phyloP scores from a whole-genome alignment of 2,113 vertebrate genomes.

The Neofelis nebulosa region DNA sequence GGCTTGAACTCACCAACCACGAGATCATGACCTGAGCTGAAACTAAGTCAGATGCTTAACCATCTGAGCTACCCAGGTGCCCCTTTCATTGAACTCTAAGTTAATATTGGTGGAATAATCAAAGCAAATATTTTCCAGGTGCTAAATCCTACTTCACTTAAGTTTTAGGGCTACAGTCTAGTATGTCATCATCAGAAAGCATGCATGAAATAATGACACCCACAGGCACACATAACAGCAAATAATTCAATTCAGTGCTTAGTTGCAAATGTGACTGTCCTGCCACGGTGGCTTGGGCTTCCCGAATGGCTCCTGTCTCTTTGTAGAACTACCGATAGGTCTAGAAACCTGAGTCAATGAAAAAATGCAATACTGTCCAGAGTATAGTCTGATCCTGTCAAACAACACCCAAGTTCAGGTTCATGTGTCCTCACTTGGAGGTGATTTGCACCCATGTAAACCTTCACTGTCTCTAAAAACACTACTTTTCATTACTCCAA shows the following conservation, averaged over 20 bases:
- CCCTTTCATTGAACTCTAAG: not conserved
- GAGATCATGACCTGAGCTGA: too few species aligned
- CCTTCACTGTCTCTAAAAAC: not conserved
- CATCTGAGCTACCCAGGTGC: too few species aligned
- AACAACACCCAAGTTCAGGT: rapidly evolving
- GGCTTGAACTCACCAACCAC: too few species aligned
- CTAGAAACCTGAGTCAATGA: not conserved
- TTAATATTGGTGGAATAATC: not conserved
- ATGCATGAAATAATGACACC: not conserved
- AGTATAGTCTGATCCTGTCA: rapidly evolving
- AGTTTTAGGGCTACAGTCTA: not conserved
- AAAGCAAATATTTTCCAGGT: not conserved
- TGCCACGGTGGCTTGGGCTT: not conserved
- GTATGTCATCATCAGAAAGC: not conserved
- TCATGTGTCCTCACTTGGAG: not conserved
- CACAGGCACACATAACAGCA: not conserved
- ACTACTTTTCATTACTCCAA: not conserved
- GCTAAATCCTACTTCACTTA: not conserved
- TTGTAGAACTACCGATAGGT: rapidly evolving
- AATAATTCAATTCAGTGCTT: not conserved
- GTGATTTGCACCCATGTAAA: not conserved
- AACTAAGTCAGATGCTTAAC: too few species aligned
- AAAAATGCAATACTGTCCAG: rapidly evolving
- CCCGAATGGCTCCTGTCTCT: not conserved
- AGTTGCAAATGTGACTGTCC: not conserved